Evolutionary conservation across 23 tunicate genomes (phyloP).

Genomic region (Diplosoma virens): DNA sequence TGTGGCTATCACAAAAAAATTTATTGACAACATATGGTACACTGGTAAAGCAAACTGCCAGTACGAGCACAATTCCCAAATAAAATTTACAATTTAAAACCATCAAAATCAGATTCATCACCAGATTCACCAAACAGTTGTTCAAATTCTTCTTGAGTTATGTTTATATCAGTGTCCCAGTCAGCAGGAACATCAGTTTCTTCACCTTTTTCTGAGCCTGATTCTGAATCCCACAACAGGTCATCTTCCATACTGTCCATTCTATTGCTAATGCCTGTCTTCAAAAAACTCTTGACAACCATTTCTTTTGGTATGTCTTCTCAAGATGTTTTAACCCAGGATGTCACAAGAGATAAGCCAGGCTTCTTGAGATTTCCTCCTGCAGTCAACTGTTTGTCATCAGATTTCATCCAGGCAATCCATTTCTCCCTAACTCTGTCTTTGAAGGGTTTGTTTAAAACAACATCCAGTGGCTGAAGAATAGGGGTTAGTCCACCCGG

Average conservation of each 20-base stretch:
- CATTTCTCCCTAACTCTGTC: background rate
- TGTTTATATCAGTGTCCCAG: too few relatives aligned
- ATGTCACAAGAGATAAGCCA: background rate
- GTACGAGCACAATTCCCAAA: too few relatives aligned
- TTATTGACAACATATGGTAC: too few relatives aligned
- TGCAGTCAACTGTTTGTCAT: background rate
- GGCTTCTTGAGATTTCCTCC: conserved; percentile 8
- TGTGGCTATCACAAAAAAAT: too few relatives aligned
- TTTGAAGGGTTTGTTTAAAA: conserved; percentile 36
- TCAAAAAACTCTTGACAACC: background rate
- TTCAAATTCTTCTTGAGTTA: too few relatives aligned
- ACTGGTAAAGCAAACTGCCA: too few relatives aligned
- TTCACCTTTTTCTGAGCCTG: too few relatives aligned
- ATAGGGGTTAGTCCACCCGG: conserved; percentile 32
- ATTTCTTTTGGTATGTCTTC: conserved; percentile 8
- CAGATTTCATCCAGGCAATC: background rate
- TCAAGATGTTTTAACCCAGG: conserved; percentile 16
- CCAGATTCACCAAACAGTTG: too few relatives aligned
- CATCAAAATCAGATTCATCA: too few relatives aligned
- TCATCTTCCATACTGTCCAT: conserved; percentile 21
- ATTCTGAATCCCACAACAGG: conserved; percentile 1
- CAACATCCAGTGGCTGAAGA: conserved; percentile 33
- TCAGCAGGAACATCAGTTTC: too few relatives aligned
- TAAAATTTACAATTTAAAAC: too few relatives aligned
- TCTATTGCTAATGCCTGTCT: background rate